A percentile compares a stretch with the other conserved stretches of the same genome.
These are phyloP conservation scores for Isurus oxyrinchus DNA, from an alignment of 2,113 vertebrate species.

Conservation along the genomic window DNA sequence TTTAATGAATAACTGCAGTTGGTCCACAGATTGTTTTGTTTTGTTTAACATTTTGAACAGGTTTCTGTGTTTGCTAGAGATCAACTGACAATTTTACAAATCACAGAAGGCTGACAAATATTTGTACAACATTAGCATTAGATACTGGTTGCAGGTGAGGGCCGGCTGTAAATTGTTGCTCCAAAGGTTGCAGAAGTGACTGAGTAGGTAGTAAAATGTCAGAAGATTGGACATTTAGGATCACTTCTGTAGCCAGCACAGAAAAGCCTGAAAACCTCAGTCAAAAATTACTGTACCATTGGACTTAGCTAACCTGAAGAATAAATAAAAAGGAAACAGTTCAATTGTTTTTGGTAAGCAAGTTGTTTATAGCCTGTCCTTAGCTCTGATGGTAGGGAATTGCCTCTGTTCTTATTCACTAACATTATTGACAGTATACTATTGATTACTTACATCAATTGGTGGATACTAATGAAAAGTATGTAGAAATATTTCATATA, in stretches of 20 bases:
- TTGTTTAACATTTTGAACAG: conserved; percentile 13
- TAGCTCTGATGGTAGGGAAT: neutral
- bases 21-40: conserved; percentile 30
- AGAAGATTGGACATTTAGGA: conserved; percentile 2
- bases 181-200: conserved; percentile 11
- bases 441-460: conserved; percentile 9
- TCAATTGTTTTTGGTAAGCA: conserved; percentile 17
- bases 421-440: neutral
- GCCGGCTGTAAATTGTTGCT: neutral
- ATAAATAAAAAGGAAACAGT: neutral
- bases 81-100: conserved; percentile 29
- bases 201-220: neutral
- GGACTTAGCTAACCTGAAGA: neutral
- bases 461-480: neutral
- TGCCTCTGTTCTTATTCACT: neutral
- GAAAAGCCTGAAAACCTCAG: conserved; percentile 15
- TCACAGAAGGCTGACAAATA: neutral
- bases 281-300: neutral
- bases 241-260: conserved; percentile 27
- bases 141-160: neutral
- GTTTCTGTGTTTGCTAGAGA: conserved; percentile 33
- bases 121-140: conserved; percentile 21
- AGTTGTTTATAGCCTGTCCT: neutral
- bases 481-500: neutral
- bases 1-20: conserved; percentile 24